Base-by-base conservation (phyloP, 2,888 invertebrate genomes). In the Loripinus fragilis region DNA sequence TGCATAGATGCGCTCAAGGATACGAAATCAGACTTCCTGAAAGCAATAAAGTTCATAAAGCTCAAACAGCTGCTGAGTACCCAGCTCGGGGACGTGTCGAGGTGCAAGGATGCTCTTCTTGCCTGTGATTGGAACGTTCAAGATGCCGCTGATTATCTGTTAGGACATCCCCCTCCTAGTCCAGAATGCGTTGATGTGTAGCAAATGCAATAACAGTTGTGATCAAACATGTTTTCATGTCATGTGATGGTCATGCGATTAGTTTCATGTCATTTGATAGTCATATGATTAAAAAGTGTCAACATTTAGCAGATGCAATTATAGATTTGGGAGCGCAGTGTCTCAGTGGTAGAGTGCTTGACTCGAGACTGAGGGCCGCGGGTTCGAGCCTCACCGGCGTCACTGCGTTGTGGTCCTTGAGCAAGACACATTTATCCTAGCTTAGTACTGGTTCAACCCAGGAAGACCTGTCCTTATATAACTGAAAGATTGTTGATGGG, bases 21-120 rank as follows among this genome's bases (percentile, higher is more conserved):
- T 80, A 96, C 97, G 72, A 95, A 96, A 81, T 98, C 98, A 98
- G 96, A 98, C 91, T 96, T 98, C 0, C 96, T 97, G 90, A 96
- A 96, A 70, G 98, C 98, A 20, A 97, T 98, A 85, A 98, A 98
- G 92, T 94, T 97, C 81, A 95, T 96, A 30, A 95, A 96, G 70
- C 95, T 97, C 55, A 96, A 96, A 91, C 94, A 95, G 84, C 86
- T 94, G 35, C 89, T 94, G 30, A 92, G 91, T 48, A 85, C 90
- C 17, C 90, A 93, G 64, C 85, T 93, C 25, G 93, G 91, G 8
- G 91, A 92, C 75, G 88, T 91, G 15, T 90, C 91, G 65, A 86
- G 85, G n/a, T 93, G 93, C 80, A 93, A 93, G 78, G 87, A 94
- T 23, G 95, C 96, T 25, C 94, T 97, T 23, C 94, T 95, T 71